Conservation (phyloP, 2,888 invertebrate genomes). For the Pocota personata region DNA sequence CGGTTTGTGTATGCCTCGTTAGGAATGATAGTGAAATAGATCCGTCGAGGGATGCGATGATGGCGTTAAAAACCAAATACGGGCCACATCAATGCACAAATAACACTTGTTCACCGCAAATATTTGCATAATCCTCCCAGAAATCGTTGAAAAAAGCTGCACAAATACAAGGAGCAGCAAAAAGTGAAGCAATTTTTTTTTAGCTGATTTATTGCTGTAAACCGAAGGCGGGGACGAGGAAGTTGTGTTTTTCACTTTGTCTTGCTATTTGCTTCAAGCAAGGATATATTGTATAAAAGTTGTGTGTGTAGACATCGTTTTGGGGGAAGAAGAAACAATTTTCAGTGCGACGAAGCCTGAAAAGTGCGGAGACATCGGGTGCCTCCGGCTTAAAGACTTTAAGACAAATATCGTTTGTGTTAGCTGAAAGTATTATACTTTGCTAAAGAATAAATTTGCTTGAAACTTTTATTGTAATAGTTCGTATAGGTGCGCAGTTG, state of each 20-base stretch:
- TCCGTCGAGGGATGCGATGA: background rate
- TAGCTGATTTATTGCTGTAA: constrained; percentile 62
- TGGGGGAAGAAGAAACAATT: constrained; percentile 9
- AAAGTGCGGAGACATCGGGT: constrained; percentile 45
- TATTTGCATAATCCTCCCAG: constrained; percentile 67
- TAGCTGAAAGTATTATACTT: background rate
- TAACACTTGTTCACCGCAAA: constrained; percentile 65
- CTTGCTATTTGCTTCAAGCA: constrained; percentile 48
- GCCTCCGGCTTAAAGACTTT: constrained; percentile 46
- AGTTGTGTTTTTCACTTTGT: constrained; percentile 27
- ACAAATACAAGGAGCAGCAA: constrained; percentile 12
- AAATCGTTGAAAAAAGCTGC: constrained; percentile 26
- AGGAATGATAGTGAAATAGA: constrained; percentile 40
- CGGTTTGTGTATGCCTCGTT: constrained; percentile 27
- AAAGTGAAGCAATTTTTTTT: constrained; percentile 34
- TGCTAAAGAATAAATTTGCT: background rate
- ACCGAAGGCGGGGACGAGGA: background rate
- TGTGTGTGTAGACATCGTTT: constrained; percentile 7
- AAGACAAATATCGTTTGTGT: constrained; percentile 36
- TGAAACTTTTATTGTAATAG: background rate
- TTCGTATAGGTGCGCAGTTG: background rate
- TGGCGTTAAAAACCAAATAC: constrained; percentile 29
- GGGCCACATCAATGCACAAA: constrained; percentile 53
- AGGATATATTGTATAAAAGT: constrained; percentile 21
- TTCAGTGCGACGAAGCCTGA: background rate